A percentile compares a stretch with the other conserved stretches of the same genome.
Conservation (phyloP, 2,888 invertebrate species). For the Parnassius smintheus region DNA sequence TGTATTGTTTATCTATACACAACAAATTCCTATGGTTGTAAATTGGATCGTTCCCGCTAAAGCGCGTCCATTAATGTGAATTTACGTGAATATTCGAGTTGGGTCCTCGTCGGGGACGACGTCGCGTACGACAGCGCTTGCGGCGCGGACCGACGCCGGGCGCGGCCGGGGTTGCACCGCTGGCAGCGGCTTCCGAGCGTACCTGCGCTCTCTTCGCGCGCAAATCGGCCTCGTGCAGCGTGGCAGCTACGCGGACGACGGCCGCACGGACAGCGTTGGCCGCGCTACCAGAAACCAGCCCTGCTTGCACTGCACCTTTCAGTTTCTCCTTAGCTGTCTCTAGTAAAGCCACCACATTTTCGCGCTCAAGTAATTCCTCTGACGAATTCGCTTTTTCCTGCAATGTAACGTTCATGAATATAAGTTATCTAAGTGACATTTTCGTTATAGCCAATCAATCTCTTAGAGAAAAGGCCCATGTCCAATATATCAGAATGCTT, state of each 20-base stretch:
- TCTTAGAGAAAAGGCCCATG: too few relatives aligned
- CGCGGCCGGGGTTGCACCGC: too few relatives aligned
- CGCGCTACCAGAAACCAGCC: slow-evolving; percentile 81
- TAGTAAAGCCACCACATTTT: slow-evolving; percentile 87
- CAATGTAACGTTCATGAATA: background rate
- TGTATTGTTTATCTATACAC: too few relatives aligned
- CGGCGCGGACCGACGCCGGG: too few relatives aligned
- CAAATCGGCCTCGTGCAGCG: slow-evolving; percentile 84
- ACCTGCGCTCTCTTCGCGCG: slow-evolving; percentile 45
- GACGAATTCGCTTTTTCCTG: slow-evolving; percentile 85
- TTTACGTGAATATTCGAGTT: background rate
- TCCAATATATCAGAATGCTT: too few relatives aligned
- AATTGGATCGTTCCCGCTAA: too few relatives aligned
- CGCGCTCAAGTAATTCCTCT: slow-evolving; percentile 86
- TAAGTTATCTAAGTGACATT: too few relatives aligned
- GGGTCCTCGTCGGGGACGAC: background rate
- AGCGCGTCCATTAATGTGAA: too few relatives aligned
- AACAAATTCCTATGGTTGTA: too few relatives aligned
- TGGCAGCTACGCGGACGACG: slow-evolving; percentile 87
- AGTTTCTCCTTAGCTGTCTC: slow-evolving; percentile 94
- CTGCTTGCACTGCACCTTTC: slow-evolving; percentile 88
- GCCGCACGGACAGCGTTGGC: slow-evolving; percentile 87
- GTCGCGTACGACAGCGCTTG: background rate
- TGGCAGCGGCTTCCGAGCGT: background rate
- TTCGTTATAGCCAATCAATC: too few relatives aligned